Base-by-base conservation (phyloP, 2,888 invertebrate genomes). In the Blastobasis adustella region DNA sequence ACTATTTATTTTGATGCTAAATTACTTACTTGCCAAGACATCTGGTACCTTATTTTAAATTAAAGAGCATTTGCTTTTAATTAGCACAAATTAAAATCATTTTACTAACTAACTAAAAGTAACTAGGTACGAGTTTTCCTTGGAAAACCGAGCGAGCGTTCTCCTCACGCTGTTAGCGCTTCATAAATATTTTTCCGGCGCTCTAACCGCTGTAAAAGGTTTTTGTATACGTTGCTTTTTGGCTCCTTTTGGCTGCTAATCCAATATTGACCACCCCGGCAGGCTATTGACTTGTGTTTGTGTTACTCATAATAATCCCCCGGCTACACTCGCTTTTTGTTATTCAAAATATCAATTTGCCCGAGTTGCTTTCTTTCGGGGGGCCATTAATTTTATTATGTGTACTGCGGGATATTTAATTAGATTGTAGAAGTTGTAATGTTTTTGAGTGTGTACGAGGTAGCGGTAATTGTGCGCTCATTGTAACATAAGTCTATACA, bases 161-260 rank as follows among this genome's bases (percentile, higher is more conserved):
- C 71, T 84, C 85, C 73, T 61, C 63, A 63, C 58, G 61, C 54
- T 58, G 56, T 60, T 58, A 73, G 62, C 79, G 62, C 77, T 85
- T 81, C 73, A 84, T 84, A 85, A 86, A 86, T 82, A 87, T 87
- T 87, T 88, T 87, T 85, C 74, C 73, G 63, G 71, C 67, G 71
- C 66, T 81, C 75, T 82, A 82, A 83, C 86, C 81, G 79, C 82
- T 79, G 83, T 87, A 84, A 87, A 88, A 88, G 87, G 87, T 88
- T 88, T 87, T 86, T 88, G 88, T 88, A 88, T 86, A 88, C 88
- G 88, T 84, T 82, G 88, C 87, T 86, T 88, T 87, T 87, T 86
- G 86, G 79, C 82, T 88, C 88, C 87, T 88, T 88, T 88, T 85
- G 86, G 73, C 78, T 68, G 86, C 76, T 88, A 87, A 88, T 87